Base-by-base conservation (phyloP, 2,888 invertebrate genomes). In the Drosophila buzzatii region DNA sequence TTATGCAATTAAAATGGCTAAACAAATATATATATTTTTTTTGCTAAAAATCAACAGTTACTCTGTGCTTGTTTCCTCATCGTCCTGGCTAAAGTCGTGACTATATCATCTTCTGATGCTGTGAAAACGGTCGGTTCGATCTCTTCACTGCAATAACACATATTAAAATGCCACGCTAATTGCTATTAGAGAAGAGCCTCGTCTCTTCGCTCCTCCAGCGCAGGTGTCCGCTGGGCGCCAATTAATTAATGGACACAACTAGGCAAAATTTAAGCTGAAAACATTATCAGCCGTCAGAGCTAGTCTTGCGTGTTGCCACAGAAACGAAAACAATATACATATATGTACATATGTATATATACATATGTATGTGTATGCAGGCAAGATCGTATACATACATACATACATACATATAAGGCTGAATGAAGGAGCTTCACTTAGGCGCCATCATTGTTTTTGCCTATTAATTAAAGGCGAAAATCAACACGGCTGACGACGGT, bases 121-220 rank as follows among this genome's bases (percentile, higher is more conserved):
- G 76, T 39, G 90, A 76, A 90, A 87, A 89, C 87, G 74, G 89
- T 82, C 82, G 27, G 27, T 82, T 80, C 79, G 84, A 88, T 89
- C 78, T 89, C 79, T 82, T 85, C 82, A 73, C 87, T 73, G 67
- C 81, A 88, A 84, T 88, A 90, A 87, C 88, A 89, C 87, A 90
- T 89, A 88, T 88, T 90, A 88, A 88, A 88, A 90, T 88, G 90
- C 87, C 87, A 90, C 71, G 85, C 90, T 88, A 90, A 90, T 88
- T 90, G 87, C 89, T 89, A 88, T 79, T 90, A 74, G 76, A 76
- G 81, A 53, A 72, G 70, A 64, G 63, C 64, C 65, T 51, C 41
- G 49, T n/a, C 73, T 37, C 72, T 53, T 27, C 18, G 14, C 39
- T 31, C 60, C 18, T n/a, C 49, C 47, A 51, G n/a, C 41, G 27